phyloP scores from a whole-genome alignment of 2,888 invertebrate species.

The Pachydiplax longipennis region DNA sequence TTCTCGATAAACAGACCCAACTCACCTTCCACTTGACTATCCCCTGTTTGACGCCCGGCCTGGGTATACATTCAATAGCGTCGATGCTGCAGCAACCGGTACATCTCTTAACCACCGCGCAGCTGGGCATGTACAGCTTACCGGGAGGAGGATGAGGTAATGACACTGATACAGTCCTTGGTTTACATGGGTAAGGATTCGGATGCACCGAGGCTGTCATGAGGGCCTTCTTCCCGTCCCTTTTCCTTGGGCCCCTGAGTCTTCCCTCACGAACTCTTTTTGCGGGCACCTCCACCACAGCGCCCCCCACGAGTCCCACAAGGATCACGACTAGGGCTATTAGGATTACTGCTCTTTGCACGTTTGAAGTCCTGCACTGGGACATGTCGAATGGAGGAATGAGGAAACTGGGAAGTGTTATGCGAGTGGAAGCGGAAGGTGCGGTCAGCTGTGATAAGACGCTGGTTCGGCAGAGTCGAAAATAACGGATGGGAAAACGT shows the following conservation, averaged over 20 bases:
- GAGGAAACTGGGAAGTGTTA: neutral
- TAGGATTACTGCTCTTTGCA: neutral
- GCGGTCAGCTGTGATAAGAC: conserved; percentile 9
- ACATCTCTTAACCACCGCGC: conserved; percentile 20
- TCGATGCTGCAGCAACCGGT: conserved; percentile 23
- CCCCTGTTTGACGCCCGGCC: neutral
- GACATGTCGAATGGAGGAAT: neutral
- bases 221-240: neutral
- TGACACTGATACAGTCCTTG: neutral
- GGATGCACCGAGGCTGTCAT: neutral
- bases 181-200: conserved; percentile 3
- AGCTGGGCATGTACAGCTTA: conserved; percentile 29
- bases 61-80: neutral
- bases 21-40: conserved; percentile 13
- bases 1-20: neutral
- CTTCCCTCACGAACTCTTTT: neutral
- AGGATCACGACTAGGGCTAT: neutral
- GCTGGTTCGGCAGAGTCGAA: neutral
- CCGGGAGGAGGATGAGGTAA: conserved; percentile 20
- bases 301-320: neutral
- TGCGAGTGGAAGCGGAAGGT: neutral
- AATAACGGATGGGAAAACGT: neutral
- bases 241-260: neutral
- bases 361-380: neutral
- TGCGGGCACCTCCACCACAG: neutral